phyloP scores from a whole-genome alignment of 2,888 invertebrate genomes.

The Ichneumon xanthorius region DNA sequence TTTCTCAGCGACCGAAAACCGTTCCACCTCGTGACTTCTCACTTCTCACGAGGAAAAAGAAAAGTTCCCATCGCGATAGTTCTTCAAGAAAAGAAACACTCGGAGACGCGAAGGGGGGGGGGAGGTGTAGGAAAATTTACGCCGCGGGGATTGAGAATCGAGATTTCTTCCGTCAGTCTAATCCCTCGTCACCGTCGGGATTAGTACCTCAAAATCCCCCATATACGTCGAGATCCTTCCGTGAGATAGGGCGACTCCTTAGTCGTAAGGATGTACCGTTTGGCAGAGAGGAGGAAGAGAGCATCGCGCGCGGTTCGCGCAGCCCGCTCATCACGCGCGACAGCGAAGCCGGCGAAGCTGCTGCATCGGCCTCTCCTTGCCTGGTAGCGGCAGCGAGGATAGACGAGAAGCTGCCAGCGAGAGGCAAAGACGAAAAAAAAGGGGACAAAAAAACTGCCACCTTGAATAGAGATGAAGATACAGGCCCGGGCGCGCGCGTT shows the following conservation, averaged over 20 bases:
- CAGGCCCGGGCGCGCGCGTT: conserved; percentile 58
- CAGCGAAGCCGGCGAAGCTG: conserved; percentile 54
- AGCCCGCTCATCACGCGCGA: conserved; percentile 32
- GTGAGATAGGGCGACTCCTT: conserved; percentile 53
- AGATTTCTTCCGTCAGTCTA: conserved; percentile 59
- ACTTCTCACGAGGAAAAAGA: too few relatives aligned
- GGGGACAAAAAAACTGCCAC: conserved; percentile 48
- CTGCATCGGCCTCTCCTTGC: conserved; percentile 55
- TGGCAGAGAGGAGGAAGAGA: conserved; percentile 18
- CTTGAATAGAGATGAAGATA: conserved; percentile 24
- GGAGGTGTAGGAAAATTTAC: not conserved
- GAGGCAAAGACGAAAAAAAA: conserved; percentile 29
- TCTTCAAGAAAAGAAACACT: not conserved
- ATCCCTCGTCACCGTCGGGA: conserved; percentile 67
- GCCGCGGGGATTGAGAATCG: conserved; percentile 26
- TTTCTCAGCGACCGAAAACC: too few relatives aligned
- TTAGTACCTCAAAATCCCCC: conserved; percentile 70
- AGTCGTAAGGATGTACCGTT: conserved; percentile 14
- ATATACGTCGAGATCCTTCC: conserved; percentile 62
- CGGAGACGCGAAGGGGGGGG: not conserved
- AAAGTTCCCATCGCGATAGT: not conserved
- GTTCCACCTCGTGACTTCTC: too few relatives aligned
- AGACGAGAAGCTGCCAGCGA: conserved; percentile 51
- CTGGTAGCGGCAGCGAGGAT: conserved; percentile 35
- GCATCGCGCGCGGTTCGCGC: not conserved